phyloP scores from a whole-genome alignment of 2,888 invertebrate genomes.

The Brenthis daphne region DNA sequence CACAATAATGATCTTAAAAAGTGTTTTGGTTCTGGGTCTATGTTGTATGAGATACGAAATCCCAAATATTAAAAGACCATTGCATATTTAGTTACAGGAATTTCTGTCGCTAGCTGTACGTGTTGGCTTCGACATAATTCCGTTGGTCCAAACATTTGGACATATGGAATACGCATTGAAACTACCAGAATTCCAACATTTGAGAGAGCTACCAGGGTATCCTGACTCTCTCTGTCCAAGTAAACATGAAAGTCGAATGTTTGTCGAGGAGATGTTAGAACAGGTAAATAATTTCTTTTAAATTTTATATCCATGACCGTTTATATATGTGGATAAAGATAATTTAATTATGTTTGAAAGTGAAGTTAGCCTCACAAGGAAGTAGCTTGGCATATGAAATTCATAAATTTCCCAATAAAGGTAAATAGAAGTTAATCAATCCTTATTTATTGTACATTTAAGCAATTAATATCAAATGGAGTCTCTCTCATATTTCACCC shows the following conservation, averaged over 20 bases:
- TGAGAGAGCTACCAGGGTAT: constrained; percentile 84
- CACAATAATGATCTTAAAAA: no score
- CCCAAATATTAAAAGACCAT: background rate
- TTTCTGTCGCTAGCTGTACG: constrained; percentile 72
- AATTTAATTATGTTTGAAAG: no score
- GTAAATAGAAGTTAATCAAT: background rate
- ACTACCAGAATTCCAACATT: constrained; percentile 83
- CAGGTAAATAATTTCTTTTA: constrained; percentile 77
- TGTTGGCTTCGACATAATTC: constrained; percentile 86
- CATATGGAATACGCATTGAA: constrained; percentile 92
- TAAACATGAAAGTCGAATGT: constrained; percentile 74
- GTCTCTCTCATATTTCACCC: no score
- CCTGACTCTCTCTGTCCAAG: constrained; percentile 88
- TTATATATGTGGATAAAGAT: no score
- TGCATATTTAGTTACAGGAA: constrained; percentile 53
- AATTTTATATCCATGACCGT: no score
- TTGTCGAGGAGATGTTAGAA: constrained; percentile 86
- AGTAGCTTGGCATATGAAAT: no score
- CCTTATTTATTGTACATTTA: background rate
- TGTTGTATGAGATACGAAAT: background rate
- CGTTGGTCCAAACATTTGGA: constrained; percentile 92
- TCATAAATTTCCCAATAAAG: no score
- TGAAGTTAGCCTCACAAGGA: no score
- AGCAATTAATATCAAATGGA: background rate
- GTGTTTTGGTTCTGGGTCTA: no score